Evolutionary conservation across 2,113 vertebrate genomes (phyloP).

Genomic region (Oryzias woworae): DNA sequence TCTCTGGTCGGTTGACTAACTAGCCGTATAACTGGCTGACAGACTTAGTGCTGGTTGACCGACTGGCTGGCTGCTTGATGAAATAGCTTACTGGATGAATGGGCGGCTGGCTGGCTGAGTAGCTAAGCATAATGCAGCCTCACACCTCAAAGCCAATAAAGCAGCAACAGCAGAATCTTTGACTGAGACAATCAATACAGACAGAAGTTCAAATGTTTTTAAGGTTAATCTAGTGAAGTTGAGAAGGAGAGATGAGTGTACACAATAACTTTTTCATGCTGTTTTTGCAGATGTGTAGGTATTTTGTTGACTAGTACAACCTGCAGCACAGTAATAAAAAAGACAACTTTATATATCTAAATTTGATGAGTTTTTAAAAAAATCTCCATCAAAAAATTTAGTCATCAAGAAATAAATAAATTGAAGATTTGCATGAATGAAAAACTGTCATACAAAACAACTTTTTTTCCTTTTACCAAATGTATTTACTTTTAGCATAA

Average conservation of each 20-base stretch:
- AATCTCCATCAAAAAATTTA: no score
- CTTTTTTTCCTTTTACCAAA: no score
- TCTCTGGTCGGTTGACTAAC: slow-evolving; percentile 58
- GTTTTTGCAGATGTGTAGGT: no score
- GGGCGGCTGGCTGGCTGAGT: slow-evolving; percentile 36
- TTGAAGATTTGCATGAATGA: no score
- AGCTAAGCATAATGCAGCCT: slow-evolving; percentile 36
- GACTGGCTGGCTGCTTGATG: slow-evolving; percentile 49
- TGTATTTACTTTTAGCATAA: no score
- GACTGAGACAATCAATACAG: slow-evolving; percentile 42
- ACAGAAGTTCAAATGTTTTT: slow-evolving; percentile 24
- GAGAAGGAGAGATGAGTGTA: slow-evolving; percentile 24
- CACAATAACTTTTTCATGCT: slow-evolving; percentile 29
- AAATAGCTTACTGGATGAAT: slow-evolving; percentile 48
- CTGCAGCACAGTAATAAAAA: no score
- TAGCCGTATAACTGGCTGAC: slow-evolving; percentile 65
- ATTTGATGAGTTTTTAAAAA: no score
- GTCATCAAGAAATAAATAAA: no score
- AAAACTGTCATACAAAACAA: no score
- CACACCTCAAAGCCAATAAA: slow-evolving; percentile 44
- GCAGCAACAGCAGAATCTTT: slow-evolving; percentile 34
- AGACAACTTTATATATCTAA: no score
- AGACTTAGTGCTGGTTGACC: slow-evolving; percentile 60
- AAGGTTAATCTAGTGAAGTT: slow-evolving; percentile 21
- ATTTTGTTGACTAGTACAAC: no score